A percentile compares a stretch with the other conserved stretches of the same genome.
phyloP scores from a whole-genome alignment of 2,113 vertebrate species.

The Ameiurus melas region DNA sequence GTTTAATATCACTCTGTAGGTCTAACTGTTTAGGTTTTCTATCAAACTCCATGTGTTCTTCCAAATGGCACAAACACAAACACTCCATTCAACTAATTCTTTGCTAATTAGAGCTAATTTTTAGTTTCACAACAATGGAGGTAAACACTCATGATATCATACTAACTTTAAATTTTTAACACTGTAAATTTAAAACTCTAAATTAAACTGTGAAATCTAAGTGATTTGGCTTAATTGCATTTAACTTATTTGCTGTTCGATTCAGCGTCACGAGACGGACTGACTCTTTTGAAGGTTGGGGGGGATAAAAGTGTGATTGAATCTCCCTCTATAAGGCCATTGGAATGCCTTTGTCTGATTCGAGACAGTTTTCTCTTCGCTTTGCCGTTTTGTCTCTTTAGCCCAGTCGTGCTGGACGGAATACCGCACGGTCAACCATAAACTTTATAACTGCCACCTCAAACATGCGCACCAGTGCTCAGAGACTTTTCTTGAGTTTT shows the following conservation, averaged over 20 bases:
- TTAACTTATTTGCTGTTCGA: not conserved
- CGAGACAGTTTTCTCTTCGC: not conserved
- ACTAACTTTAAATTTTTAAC: not conserved
- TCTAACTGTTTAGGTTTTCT: not conserved
- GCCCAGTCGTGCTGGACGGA: slow-evolving; percentile 4
- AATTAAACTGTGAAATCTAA: not conserved
- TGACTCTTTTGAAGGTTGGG: not conserved
- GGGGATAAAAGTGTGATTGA: not conserved
- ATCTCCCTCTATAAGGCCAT: not conserved
- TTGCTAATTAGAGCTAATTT: not conserved
- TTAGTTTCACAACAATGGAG: not conserved
- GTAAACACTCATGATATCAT: not conserved
- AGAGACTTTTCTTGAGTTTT: slow-evolving; percentile 9
- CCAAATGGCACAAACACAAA: not conserved
- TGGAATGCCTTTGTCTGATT: slow-evolving; percentile 8
- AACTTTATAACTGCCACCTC: slow-evolving; percentile 41
- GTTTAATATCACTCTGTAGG: not conserved
- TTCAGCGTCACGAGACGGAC: too few species aligned
- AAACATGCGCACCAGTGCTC: slow-evolving; percentile 34
- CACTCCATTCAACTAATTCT: not conserved
- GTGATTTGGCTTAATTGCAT: not conserved
- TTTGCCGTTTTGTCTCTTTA: slow-evolving; percentile 11
- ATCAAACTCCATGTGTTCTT: not conserved
- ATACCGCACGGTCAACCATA: slow-evolving; percentile 29
- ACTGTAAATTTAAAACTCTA: not conserved